A percentile compares a stretch with the other conserved stretches of the same genome.
phyloP scores from a whole-genome alignment of 2,888 invertebrate genomes.

The Nineta flava region DNA sequence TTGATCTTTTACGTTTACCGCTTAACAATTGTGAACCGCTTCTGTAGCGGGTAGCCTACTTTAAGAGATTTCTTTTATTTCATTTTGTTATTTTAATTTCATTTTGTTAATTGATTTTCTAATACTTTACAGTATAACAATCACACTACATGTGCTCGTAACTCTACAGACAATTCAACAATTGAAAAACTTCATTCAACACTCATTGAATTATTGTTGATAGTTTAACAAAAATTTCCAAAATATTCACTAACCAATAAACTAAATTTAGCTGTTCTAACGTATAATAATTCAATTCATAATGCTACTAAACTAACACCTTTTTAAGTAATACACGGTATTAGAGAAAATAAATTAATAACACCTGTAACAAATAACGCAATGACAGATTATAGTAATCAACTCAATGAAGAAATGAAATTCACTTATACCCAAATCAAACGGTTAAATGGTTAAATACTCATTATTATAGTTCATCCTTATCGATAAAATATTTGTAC shows the following conservation, averaged over 20 bases:
- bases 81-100: too few relatives aligned
- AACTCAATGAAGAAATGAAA: background rate
- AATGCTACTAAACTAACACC: background rate
- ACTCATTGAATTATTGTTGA: background rate
- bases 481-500: too few relatives aligned
- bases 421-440: too few relatives aligned
- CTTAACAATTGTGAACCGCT: too few relatives aligned
- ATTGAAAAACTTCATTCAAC: conserved; percentile 13
- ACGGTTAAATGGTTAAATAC: too few relatives aligned
- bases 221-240: background rate
- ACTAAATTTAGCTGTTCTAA: background rate
- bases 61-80: too few relatives aligned
- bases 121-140: conserved; percentile 12
- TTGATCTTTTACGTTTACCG: too few relatives aligned
- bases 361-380: background rate
- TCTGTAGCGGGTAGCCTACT: too few relatives aligned
- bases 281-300: conserved; percentile 1
- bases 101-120: too few relatives aligned
- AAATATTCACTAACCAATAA: background rate
- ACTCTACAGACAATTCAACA: conserved; percentile 12
- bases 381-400: background rate
- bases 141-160: conserved; percentile 11
- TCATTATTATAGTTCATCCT: too few relatives aligned
- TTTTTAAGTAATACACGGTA: background rate
- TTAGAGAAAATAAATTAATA: background rate